Percentiles rank a stretch among this genome's conserved stretches.
Conservation (phyloP, 2,113 vertebrate genomes). For the Phycodurus eques region DNA sequence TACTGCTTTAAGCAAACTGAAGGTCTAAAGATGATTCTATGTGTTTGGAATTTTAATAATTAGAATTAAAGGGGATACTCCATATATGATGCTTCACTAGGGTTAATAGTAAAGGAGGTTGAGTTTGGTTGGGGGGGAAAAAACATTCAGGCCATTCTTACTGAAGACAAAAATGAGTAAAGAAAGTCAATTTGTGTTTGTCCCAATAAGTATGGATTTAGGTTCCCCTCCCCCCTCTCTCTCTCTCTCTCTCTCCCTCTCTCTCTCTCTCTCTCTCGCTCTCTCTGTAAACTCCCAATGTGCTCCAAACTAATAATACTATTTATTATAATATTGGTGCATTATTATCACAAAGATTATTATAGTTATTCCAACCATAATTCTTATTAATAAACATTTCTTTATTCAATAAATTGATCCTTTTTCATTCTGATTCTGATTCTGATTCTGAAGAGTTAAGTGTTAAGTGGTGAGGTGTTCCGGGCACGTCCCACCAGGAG, state of each 20-base stretch:
- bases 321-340: constrained; percentile 73
- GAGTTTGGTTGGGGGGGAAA: too few species aligned
- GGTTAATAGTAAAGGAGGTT: not conserved
- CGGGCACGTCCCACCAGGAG: too few species aligned
- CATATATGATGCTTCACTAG: not conserved
- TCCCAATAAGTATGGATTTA: constrained; percentile 29
- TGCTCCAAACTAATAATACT: constrained; percentile 73
- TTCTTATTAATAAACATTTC: constrained; percentile 77
- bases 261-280: constrained; percentile 49
- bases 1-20: not conserved
- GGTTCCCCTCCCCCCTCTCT: not conserved
- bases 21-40: not conserved
- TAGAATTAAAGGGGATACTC: not conserved
- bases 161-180: not conserved
- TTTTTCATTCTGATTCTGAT: not conserved
- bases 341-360: constrained; percentile 67
- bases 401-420: constrained; percentile 60
- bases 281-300: constrained; percentile 71
- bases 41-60: not conserved
- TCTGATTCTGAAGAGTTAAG: too few species aligned
- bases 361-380: constrained; percentile 65
- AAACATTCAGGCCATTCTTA: too few species aligned
- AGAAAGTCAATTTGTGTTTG: not conserved
- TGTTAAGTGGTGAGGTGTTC: too few species aligned
- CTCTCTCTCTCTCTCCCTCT: constrained; percentile 48